These are phyloP conservation scores for Phoebastria nigripes DNA, from an alignment of 2,797 vertebrate genomes.

Conservation along the genomic window DNA sequence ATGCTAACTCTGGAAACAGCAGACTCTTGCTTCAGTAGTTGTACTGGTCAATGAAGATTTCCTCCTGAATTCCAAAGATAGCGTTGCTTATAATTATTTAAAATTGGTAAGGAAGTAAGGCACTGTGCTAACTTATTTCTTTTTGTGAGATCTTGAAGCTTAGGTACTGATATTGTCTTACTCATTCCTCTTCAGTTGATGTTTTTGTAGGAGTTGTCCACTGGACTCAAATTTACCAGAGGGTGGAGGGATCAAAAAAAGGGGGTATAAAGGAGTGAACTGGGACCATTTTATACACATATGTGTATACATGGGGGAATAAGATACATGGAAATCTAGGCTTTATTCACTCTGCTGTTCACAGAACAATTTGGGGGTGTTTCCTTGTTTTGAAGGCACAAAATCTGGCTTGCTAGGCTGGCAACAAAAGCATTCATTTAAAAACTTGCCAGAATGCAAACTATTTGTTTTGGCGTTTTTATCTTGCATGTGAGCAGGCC, in stretches of 20 bases:
- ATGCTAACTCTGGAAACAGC: background rate
- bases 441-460: background rate
- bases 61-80: slow-evolving; percentile 17
- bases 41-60: slow-evolving; percentile 18
- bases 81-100: background rate
- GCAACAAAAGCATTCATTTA: background rate
- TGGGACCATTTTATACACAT: background rate
- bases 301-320: background rate
- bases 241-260: background rate
- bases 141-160: background rate
- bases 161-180: background rate
- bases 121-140: background rate
- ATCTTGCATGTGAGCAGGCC: background rate
- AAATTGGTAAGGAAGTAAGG: background rate
- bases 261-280: accelerated
- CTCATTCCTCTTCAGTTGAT: background rate
- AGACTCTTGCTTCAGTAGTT: background rate
- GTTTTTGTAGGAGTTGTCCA: background rate
- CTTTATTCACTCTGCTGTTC: background rate
- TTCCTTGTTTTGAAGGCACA: background rate
- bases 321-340: background rate
- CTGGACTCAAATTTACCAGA: background rate
- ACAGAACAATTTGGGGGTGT: background rate
- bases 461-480: slow-evolving; percentile 22
- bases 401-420: background rate